Evolutionary conservation across 2,113 vertebrate genomes (phyloP).

Genomic region (Percina caprodes): DNA sequence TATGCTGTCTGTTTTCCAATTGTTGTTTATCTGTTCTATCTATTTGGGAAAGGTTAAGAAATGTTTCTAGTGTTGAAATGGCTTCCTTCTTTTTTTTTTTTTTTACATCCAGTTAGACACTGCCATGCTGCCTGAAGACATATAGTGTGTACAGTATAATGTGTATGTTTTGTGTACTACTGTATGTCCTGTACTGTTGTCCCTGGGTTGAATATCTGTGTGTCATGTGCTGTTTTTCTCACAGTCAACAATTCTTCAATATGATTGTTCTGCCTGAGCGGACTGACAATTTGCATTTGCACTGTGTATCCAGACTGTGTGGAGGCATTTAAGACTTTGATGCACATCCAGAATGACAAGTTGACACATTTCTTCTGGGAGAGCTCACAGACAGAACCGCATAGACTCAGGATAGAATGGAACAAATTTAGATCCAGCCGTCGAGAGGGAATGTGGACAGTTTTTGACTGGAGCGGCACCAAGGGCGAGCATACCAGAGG

Average conservation of each 20-base stretch:
- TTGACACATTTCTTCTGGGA: constrained; percentile 69
- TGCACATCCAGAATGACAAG: constrained; percentile 53
- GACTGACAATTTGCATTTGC: constrained; percentile 6
- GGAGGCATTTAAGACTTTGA: constrained; percentile 55
- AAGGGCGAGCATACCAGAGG: constrained; percentile 1
- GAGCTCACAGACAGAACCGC: constrained; percentile 41
- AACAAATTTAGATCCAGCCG: constrained; percentile 48
- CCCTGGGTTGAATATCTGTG: neutral
- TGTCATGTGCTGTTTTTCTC: constrained; percentile 6
- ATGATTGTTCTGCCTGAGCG: constrained; percentile 1
- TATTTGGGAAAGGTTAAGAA: neutral
- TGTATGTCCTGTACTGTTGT: neutral
- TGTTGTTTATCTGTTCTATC: too few relatives aligned
- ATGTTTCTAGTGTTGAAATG: neutral
- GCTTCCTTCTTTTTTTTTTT: neutral
- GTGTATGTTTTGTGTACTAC: neutral
- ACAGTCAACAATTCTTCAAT: constrained; percentile 14
- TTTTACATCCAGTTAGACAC: neutral
- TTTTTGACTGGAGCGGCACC: constrained; percentile 28
- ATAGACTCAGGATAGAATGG: constrained; percentile 33
- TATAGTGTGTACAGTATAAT: neutral
- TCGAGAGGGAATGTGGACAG: neutral
- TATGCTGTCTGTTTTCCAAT: too few relatives aligned
- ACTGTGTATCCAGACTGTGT: constrained; percentile 2
- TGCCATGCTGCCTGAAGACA: neutral